These are phyloP conservation scores for Scytalopus superciliaris DNA, from an alignment of 2,113 vertebrate genomes.

Conservation along the genomic window DNA sequence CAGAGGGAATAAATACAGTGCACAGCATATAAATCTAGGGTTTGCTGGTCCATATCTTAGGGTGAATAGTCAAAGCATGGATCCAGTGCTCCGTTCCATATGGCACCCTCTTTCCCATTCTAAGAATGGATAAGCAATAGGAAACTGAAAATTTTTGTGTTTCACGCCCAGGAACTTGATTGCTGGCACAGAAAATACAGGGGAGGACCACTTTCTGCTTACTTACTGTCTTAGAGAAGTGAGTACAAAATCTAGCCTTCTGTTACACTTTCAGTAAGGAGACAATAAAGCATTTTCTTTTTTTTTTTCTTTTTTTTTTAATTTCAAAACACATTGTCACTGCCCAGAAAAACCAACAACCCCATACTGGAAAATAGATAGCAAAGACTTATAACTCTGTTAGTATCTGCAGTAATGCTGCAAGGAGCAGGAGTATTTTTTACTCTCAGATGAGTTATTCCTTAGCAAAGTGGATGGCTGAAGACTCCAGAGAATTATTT, in stretches of 20 bases:
- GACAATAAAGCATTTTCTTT: neutral
- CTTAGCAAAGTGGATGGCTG: neutral
- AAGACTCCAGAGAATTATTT: neutral
- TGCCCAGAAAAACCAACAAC: neutral
- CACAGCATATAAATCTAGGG: neutral
- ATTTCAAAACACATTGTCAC: neutral
- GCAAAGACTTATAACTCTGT: neutral
- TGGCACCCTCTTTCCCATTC: neutral
- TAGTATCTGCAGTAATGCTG: neutral
- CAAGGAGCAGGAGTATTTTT: neutral
- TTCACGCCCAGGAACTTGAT: neutral
- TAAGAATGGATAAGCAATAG: neutral
- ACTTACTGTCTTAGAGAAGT: neutral
- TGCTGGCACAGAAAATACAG: neutral
- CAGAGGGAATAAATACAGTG: neutral
- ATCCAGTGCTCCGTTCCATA: neutral
- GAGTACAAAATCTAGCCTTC: neutral
- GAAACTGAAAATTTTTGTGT: neutral
- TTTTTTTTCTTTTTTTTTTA: neutral
- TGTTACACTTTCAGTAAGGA: neutral
- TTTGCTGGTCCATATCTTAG: neutral
- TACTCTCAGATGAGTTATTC: neutral
- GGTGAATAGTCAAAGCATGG: neutral
- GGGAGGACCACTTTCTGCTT: neutral
- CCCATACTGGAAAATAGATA: neutral